Evolutionary conservation across 1,140 invertebrate genomes (phyloP), one percentile per base, ranked within the genome.

Genomic region (Akabosia matsudoensis): DNA sequence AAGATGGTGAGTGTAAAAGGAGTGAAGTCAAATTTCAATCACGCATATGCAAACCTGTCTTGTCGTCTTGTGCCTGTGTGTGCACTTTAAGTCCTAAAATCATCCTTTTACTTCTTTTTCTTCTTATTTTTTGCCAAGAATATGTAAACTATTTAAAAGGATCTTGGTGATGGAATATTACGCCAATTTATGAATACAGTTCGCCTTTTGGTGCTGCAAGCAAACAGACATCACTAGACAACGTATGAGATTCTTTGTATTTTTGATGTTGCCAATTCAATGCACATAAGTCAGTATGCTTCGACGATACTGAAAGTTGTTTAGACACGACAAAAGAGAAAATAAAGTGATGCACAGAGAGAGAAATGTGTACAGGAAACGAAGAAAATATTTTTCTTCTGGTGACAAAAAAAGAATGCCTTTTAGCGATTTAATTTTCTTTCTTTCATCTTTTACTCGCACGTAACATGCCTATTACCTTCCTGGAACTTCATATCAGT

Each of bases 391-490:
- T 67, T 67, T 67, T 67, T 22, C 61, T 67, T 61, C 26, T 13
- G 61, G 61, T 30, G 61, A 67, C 61, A 67, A 67, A 30, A 67
- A 30, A 4, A 24, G 22, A n/a, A 67, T 67, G 28, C 61, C 61
- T 67, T 67, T 16, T 30, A 67, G 61, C 61, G 31, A 67, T 67
- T 67, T 30, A 67, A 67, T 67, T 67, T 67, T 30, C 31, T 67
- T 67, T 67, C 31, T 67, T 24, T 67, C 61, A 67, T 67, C 61
- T 31, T 67, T 67, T 67, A 67, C n/a, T n/a, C n/a, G n/a, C n/a
- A n/a, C n/a, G n/a, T n/a, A n/a, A n/a, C n/a, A n/a, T n/a, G n/a
- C n/a, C n/a, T n/a, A n/a, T n/a, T n/a, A n/a, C n/a, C n/a, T n/a
- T n/a, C n/a, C n/a, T 10, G 7, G 28, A 67, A 67, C n/a, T 24